Evolutionary conservation across 2,888 invertebrate genomes (phyloP).

Genomic region (Parnassius apollo): DNA sequence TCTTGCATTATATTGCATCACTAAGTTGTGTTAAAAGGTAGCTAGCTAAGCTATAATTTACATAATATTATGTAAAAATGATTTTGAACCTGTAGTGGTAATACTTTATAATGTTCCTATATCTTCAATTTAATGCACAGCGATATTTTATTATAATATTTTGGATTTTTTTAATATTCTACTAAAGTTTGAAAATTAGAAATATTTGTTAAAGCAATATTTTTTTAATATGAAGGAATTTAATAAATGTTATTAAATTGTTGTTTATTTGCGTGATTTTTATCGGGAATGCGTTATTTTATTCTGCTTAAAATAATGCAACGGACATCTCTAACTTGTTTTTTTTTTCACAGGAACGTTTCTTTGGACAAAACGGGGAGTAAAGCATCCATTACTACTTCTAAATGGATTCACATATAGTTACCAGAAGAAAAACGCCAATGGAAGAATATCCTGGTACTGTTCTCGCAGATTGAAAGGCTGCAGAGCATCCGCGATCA

Average conservation of each 20-base stretch:
- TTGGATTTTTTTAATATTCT: too few species aligned
- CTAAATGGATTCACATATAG: slow-evolving; percentile 67
- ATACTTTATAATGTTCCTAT: too few species aligned
- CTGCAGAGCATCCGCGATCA: slow-evolving; percentile 66
- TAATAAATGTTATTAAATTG: slow-evolving; percentile 5
- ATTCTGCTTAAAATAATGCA: neutral
- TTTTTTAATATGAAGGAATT: neutral
- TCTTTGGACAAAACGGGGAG: slow-evolving; percentile 69
- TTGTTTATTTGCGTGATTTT: slow-evolving; percentile 4
- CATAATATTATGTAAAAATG: too few species aligned
- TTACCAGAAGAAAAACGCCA: slow-evolving; percentile 66
- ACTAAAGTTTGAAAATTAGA: too few species aligned
- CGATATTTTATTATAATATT: too few species aligned
- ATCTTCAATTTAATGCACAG: too few species aligned
- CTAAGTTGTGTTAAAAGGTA: too few species aligned
- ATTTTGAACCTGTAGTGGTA: too few species aligned
- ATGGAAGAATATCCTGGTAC: slow-evolving; percentile 71
- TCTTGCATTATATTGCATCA: too few species aligned
- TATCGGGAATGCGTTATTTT: neutral
- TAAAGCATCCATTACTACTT: slow-evolving; percentile 67
- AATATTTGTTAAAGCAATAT: neutral
- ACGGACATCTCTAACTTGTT: slow-evolving; percentile 1
- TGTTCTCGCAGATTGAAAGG: slow-evolving; percentile 70
- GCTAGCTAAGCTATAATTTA: too few species aligned
- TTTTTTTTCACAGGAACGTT: slow-evolving; percentile 53